phyloP scores from a whole-genome alignment of 1,140 invertebrate species.

The Triops longicaudatus region DNA sequence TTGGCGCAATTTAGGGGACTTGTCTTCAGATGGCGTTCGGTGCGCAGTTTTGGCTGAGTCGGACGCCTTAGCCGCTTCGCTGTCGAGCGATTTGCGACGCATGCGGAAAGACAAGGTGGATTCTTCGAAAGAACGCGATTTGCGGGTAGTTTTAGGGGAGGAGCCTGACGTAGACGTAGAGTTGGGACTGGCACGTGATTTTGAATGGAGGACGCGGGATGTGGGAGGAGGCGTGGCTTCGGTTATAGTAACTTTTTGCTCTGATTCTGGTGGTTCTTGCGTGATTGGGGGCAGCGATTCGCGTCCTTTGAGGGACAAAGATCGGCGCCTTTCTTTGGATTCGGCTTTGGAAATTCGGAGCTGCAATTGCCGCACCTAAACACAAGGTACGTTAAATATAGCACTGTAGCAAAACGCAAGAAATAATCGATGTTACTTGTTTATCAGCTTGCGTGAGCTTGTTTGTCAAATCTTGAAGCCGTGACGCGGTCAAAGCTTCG shows the following conservation, averaged over 20 bases:
- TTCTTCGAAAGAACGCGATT: slow-evolving; percentile 34
- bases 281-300: slow-evolving; percentile 51
- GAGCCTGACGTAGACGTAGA: neutral
- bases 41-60: neutral
- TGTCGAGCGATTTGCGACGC: slow-evolving; percentile 64
- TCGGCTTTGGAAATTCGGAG: slow-evolving; percentile 70
- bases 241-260: slow-evolving; percentile 60
- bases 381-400: slow-evolving; percentile 18
- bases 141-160: slow-evolving; percentile 20
- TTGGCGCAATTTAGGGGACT: neutral
- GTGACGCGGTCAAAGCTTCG: slow-evolving; percentile 66
- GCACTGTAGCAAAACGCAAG: too few relatives aligned
- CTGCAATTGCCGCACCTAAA: slow-evolving; percentile 51
- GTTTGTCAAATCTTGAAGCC: slow-evolving; percentile 71
- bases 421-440: slow-evolving; percentile 45
- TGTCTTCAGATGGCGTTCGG: neutral
- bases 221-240: slow-evolving; percentile 39
- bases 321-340: slow-evolving; percentile 63
- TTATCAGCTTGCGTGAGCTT: slow-evolving; percentile 74
- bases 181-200: neutral
- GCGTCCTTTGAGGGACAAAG: slow-evolving; percentile 61
- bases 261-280: slow-evolving; percentile 51
- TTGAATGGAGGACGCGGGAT: neutral
- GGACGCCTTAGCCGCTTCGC: slow-evolving; percentile 52
- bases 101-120: slow-evolving; percentile 35